phyloP scores from a whole-genome alignment of 2,797 vertebrate species.

The Perodicticus potto region DNA sequence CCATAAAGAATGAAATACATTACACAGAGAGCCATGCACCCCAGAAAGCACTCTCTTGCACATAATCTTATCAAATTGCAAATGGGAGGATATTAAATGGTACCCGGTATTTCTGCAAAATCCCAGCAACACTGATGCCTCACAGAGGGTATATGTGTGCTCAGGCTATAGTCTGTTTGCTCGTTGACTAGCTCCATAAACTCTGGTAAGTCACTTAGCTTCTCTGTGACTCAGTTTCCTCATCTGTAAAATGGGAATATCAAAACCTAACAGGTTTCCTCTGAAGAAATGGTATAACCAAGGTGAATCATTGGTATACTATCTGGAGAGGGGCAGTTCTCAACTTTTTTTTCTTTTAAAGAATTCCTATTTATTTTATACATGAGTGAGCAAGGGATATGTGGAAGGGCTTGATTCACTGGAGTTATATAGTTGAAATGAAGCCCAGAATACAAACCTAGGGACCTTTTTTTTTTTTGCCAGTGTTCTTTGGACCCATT shows the following conservation, averaged over 20 bases:
- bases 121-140: neutral
- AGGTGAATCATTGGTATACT: neutral
- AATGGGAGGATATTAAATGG: neutral
- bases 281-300: neutral
- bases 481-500: neutral
- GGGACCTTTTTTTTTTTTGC: too few species aligned
- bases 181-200: neutral
- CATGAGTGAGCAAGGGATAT: neutral
- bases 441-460: neutral
- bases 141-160: rapidly evolving
- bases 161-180: neutral
- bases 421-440: neutral
- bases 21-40: too few species aligned
- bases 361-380: neutral
- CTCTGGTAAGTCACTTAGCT: neutral
- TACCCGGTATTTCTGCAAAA: neutral
- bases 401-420: neutral
- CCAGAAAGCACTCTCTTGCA: neutral
- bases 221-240: constrained; percentile 6
- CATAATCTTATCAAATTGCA: neutral
- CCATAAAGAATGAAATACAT: neutral
- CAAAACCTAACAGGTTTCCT: neutral
- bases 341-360: neutral
- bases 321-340: neutral
- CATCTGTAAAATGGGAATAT: neutral